Evolutionary conservation across 1,140 invertebrate species (phyloP), one percentile per base, ranked within the genome.

Genomic region (Saccostrea cuccullata): DNA sequence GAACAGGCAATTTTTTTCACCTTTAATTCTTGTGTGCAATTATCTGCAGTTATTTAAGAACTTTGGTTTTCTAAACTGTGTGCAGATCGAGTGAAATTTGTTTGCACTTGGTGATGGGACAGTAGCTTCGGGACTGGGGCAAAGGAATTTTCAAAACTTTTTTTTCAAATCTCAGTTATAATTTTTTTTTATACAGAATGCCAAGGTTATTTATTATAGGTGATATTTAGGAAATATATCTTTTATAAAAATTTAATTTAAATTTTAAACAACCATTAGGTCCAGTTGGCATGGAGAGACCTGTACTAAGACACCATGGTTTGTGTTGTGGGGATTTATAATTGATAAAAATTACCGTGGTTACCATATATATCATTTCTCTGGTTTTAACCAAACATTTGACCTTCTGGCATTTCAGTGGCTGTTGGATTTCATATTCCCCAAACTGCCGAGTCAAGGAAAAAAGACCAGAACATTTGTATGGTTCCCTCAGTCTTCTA

Each of bases 361-460:
- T 47, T 47, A 47, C 47, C 47, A 47, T 9, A 36, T 30, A 30
- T 36, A 26, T 30, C 12, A 26, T 77, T 9, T 77, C 12, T 77
- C 26, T 77, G 30, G 30, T 13, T 77, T 15, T 77, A 77, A 77
- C 70, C 70, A 77, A 77, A 77, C 70, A 36, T 77, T 84, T 84
- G 55, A 55, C 40, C 82, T 55, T 84, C 82, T 84, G 56, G 17
- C 55, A 56, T 82, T 86, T 86, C 85, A 86, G 85, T 67, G 26
- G 70, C 47, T 17, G 85, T 86, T 40, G 85, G 85, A 47, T 86
- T 86, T 86, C 85, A 86, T 40, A 55, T 86, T 40, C 85, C 85
- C 15, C 84, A 85, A 77, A 73, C 85, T 36, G 70, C 85, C 55
- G 85, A 86, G 23, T 86, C 85, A 47, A 70, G 85, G 64, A 70